A percentile compares a stretch with the other conserved stretches of the same genome.
These are phyloP conservation scores for Halisarca cf. caerulea DNA, from an alignment of 37 sponge, comb jelly and placozoan genomes.

Conservation along the genomic window DNA sequence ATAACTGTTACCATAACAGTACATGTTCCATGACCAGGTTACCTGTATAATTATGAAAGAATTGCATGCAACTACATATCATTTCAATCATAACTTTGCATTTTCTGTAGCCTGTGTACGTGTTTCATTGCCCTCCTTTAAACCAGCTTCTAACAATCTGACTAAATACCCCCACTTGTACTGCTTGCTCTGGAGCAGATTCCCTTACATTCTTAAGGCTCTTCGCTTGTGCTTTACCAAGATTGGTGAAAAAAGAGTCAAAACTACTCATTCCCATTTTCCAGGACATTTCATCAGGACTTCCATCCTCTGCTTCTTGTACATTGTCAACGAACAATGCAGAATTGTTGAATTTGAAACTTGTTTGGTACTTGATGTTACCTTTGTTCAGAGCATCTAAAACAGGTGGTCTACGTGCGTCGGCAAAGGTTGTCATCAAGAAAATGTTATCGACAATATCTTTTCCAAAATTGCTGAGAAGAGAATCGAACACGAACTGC, in stretches of 20 bases:
- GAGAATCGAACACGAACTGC: constrained; percentile 59
- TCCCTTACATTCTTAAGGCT: too few relatives aligned
- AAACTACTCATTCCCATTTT: constrained; percentile 64
- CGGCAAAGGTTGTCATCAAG: constrained; percentile 81
- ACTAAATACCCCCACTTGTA: too few relatives aligned
- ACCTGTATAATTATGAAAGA: too few relatives aligned
- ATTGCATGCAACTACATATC: too few relatives aligned
- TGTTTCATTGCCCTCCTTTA: too few relatives aligned
- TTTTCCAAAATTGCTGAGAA: constrained; percentile 47
- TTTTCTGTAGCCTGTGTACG: too few relatives aligned
- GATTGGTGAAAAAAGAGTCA: constrained; percentile 39
- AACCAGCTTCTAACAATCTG: too few relatives aligned
- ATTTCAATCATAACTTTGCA: too few relatives aligned
- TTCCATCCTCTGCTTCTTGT: background rate
- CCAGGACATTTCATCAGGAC: constrained; percentile 55
- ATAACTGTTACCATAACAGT: too few relatives aligned
- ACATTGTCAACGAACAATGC: constrained; percentile 40
- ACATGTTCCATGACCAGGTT: too few relatives aligned
- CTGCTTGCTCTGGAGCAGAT: too few relatives aligned
- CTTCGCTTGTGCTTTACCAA: too few relatives aligned
- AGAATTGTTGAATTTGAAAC: constrained; percentile 74
- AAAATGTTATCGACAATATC: constrained; percentile 49
- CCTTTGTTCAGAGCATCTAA: constrained; percentile 60
- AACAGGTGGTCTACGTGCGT: constrained; percentile 59
- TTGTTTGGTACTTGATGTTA: constrained; percentile 34